phyloP scores from a whole-genome alignment of 2,888 invertebrate species.

The Frankliniella intonsa region DNA sequence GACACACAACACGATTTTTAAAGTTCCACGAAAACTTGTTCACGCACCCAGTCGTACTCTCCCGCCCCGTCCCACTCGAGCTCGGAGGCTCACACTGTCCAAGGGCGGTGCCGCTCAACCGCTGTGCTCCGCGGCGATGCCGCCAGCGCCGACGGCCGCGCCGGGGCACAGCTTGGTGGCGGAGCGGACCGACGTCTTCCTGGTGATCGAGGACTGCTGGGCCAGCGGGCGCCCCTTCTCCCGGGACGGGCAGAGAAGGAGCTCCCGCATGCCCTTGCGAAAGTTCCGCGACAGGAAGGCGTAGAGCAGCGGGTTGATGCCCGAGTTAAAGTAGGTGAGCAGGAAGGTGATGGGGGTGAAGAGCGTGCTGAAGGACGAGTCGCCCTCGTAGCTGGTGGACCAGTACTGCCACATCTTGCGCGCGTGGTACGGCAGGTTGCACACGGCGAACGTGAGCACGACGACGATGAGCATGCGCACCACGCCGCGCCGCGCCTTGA shows the following conservation, averaged over 20 bases:
- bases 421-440: conserved; percentile 85
- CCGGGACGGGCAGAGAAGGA: conserved; percentile 58
- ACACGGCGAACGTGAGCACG: conserved; percentile 80
- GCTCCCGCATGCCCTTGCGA: conserved; percentile 77
- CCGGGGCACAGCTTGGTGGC: conserved; percentile 17
- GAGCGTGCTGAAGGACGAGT: conserved; percentile 68
- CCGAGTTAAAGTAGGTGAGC: conserved; percentile 84
- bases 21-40: too few species aligned
- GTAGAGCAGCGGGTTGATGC: conserved; percentile 83
- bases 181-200: conserved; percentile 18
- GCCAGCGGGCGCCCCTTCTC: conserved; percentile 41
- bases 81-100: too few species aligned
- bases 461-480: conserved; percentile 86
- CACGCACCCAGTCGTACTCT: too few species aligned
- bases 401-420: conserved; percentile 85
- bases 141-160: not conserved
- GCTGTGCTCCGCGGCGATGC: not conserved
- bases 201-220: conserved; percentile 20
- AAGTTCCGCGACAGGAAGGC: conserved; percentile 81
- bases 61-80: too few species aligned
- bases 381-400: conserved; percentile 64
- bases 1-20: too few species aligned
- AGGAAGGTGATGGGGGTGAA: conserved; percentile 83
- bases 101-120: not conserved
- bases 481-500: conserved; percentile 76